Evolutionary conservation across 2,888 invertebrate species (phyloP), one percentile per base, ranked within the genome.

Genomic region (Abrostola triplasia): DNA sequence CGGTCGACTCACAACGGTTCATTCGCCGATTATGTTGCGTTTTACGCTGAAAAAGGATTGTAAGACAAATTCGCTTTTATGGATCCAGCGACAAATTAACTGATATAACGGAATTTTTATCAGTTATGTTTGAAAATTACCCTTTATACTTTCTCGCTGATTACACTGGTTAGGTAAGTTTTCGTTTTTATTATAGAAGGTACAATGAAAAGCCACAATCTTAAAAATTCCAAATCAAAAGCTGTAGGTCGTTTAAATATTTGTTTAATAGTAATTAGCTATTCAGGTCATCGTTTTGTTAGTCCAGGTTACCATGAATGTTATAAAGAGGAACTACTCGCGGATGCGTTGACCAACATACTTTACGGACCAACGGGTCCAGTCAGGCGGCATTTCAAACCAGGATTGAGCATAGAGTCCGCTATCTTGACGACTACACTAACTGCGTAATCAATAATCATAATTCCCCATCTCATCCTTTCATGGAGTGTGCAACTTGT

Each of bases 351-450:
- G 68, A 59, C 79, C 87, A 88, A 84, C 89, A 88, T 80, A 88
- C 82, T 86, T 88, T 75, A 61, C 76, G 69, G 73, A 86, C 80
- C 79, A 54, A 86, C 70, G 74, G 64, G 81, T 86, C 90, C 84
- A 87, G 91, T 88, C 83, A 35, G 76, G 84, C 83, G 76, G 84
- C 88, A 87, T 89, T 89, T 83, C 86, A 80, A 83, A 84, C 85
- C 82, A 78, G 86, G 87, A 84, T 80, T 78, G 73, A 73, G 77
- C 62, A 70, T 61, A 70, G 67, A 70, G 71, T 68, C 82, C 82
- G 84, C 85, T 86, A 84, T 55, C 53, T 44, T 51, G 50, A 49
- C 51, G 64, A 37, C 73, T 58, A 59, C 63, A 67, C 57, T 65
- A 64, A 75, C 64, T 53, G 55, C 58, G 67, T 67, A 74, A 77